Conservation (phyloP, 2,113 vertebrate species). For the Turdus rufiventris region DNA sequence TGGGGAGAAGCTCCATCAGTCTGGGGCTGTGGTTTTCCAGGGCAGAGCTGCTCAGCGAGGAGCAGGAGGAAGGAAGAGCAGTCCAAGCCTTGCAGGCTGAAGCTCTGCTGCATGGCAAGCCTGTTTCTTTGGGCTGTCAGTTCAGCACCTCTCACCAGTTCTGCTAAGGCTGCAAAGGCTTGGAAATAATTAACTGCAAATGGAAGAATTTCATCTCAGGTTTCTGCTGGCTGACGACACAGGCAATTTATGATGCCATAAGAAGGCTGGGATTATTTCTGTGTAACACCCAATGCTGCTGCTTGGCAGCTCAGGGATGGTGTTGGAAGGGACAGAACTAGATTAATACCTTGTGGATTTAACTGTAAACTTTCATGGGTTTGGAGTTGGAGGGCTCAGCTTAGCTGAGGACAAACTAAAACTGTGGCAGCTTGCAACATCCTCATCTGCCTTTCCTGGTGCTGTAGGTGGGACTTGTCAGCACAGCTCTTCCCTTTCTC, state of each 20-base stretch:
- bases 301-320: conserved; percentile 26
- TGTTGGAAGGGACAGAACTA: not conserved
- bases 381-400: not conserved
- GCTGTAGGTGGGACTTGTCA: not conserved
- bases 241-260: conserved; percentile 44
- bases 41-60: not conserved
- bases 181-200: conserved; percentile 40
- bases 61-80: not conserved
- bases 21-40: not conserved
- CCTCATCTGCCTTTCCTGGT: not conserved
- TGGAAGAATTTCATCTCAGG: not conserved
- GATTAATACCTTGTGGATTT: not conserved
- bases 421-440: not conserved
- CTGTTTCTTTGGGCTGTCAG: not conserved
- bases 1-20: fast-evolving
- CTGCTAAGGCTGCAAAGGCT: not conserved
- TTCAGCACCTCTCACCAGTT: not conserved
- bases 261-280: conserved; percentile 39
- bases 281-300: conserved; percentile 1
- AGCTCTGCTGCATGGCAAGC: not conserved
- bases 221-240: conserved; percentile 49
- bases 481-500: not conserved
- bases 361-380: not conserved
- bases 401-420: not conserved
- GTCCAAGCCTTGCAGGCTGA: not conserved